Evolutionary conservation across 2,888 invertebrate species (phyloP).

Genomic region (Drosophila dives): DNA sequence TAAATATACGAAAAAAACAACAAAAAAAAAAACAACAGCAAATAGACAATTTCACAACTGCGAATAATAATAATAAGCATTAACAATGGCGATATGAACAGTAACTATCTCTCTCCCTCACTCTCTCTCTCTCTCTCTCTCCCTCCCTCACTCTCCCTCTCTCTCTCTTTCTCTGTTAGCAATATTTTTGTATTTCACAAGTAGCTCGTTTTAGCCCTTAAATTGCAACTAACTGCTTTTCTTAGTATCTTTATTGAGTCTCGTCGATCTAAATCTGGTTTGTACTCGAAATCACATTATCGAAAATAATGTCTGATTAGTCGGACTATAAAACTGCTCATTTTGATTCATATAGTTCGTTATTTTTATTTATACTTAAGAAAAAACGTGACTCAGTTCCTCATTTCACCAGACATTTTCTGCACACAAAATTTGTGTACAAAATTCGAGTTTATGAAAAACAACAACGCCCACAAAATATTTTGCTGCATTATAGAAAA

Average conservation of each 20-base stretch:
- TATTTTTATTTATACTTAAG: neutral
- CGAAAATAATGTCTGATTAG: neutral
- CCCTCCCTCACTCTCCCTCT: neutral
- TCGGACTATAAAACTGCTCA: too few species aligned
- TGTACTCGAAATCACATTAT: neutral
- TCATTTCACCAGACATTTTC: neutral
- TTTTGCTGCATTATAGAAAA: neutral
- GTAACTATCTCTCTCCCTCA: neutral
- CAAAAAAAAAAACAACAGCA: neutral
- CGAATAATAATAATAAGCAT: conserved; percentile 27
- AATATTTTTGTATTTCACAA: conserved; percentile 21
- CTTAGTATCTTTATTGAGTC: neutral
- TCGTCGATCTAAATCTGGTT: conserved; percentile 14
- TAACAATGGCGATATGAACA: conserved; percentile 31
- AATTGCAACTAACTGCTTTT: conserved; percentile 15
- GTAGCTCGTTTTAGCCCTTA: conserved; percentile 16
- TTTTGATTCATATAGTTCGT: neutral
- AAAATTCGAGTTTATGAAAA: neutral
- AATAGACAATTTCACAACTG: neutral
- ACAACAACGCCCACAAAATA: neutral
- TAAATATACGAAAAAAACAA: conserved; percentile 33
- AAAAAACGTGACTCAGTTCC: neutral
- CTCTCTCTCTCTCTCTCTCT: neutral
- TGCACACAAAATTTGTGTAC: neutral
- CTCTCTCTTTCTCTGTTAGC: conserved; percentile 5